Conservation (phyloP, 1,140 invertebrate genomes). For the Stenopsyche tienmushanensis region DNA sequence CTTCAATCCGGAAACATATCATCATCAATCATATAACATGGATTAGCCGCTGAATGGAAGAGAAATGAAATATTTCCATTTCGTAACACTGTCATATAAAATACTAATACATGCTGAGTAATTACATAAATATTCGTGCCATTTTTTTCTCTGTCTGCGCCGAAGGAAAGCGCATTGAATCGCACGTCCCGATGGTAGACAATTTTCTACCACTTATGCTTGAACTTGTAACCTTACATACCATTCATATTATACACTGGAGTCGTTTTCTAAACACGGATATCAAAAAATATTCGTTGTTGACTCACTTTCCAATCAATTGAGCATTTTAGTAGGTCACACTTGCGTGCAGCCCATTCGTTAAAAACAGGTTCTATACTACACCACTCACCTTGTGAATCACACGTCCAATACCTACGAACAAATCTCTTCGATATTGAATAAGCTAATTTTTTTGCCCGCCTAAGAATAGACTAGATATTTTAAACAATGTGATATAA, state of each 20-base stretch:
- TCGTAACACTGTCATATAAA: background rate
- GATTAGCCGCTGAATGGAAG: no score
- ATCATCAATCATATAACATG: no score
- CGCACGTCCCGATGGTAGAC: no score
- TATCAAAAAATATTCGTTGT: constrained; percentile 6
- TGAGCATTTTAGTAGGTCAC: constrained; percentile 20
- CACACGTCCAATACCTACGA: background rate
- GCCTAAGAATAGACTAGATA: no score
- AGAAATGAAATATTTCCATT: no score
- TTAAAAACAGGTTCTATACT: constrained; percentile 2
- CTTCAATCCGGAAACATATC: background rate
- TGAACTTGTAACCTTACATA: background rate
- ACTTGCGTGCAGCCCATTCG: constrained; percentile 3
- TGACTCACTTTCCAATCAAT: constrained; percentile 27
- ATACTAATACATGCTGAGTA: background rate
- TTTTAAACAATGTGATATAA: no score
- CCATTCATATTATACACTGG: background rate
- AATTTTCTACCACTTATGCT: background rate
- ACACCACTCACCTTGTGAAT: constrained; percentile 9
- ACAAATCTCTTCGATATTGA: background rate
- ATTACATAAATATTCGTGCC: background rate
- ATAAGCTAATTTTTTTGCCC: background rate
- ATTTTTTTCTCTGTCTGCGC: background rate
- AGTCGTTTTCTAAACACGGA: constrained; percentile 11
- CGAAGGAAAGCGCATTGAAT: background rate